Evolutionary conservation across 2,888 invertebrate species (phyloP).

Genomic region (Drosophila atripex): DNA sequence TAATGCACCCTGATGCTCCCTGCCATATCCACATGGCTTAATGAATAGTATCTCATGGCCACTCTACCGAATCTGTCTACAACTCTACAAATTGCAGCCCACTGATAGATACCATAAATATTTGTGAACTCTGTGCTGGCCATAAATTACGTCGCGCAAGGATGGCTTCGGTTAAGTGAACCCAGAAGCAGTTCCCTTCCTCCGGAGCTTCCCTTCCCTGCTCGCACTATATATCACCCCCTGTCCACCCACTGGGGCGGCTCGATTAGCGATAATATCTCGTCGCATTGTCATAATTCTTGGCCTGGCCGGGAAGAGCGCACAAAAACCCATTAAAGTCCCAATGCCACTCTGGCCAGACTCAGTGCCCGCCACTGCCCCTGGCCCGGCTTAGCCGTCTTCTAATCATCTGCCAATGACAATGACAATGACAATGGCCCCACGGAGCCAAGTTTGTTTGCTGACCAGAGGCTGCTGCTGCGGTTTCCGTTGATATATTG

Average conservation of each 20-base stretch:
- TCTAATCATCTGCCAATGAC: constrained; percentile 68
- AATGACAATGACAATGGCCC: constrained; percentile 68
- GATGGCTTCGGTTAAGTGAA: constrained; percentile 73
- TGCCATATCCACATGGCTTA: neutral
- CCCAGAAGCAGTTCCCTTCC: constrained; percentile 54
- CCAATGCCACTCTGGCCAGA: constrained; percentile 40
- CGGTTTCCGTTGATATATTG: constrained; percentile 62
- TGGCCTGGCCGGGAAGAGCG: constrained; percentile 52
- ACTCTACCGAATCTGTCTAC: no score
- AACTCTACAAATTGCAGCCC: constrained; percentile 14
- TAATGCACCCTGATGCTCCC: neutral
- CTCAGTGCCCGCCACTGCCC: neutral
- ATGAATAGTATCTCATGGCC: neutral
- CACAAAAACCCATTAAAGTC: constrained; percentile 69
- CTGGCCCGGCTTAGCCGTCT: constrained; percentile 43
- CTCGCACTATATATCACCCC: constrained; percentile 10
- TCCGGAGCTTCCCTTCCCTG: neutral
- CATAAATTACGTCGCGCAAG: constrained; percentile 60
- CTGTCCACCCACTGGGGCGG: constrained; percentile 24
- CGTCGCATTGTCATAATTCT: constrained; percentile 78
- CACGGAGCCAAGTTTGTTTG: constrained; percentile 31
- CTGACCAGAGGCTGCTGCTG: constrained; percentile 26
- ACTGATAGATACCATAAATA: constrained; percentile 38
- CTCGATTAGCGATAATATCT: constrained; percentile 76
- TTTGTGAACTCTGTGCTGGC: constrained; percentile 63